Percentiles rank a stretch among this genome's conserved stretches.
Evolutionary conservation across 2,888 invertebrate species (phyloP).

Genomic region (Erebia epiphron): DNA sequence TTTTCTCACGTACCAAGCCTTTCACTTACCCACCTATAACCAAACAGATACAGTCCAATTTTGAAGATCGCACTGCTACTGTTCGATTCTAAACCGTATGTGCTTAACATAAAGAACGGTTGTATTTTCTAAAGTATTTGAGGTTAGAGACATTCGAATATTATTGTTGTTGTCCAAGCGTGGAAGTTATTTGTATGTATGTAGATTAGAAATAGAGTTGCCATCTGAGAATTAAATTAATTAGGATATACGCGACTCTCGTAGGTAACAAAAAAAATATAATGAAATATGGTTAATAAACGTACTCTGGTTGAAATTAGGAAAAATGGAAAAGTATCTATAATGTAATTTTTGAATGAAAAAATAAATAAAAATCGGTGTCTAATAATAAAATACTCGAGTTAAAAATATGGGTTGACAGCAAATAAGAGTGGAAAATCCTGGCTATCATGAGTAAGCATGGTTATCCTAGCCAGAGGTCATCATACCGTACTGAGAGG

Average conservation of each 20-base stretch:
- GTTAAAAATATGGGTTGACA: no score
- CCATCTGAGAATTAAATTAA: not conserved
- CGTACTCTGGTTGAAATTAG: no score
- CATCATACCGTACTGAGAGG: constrained; percentile 71
- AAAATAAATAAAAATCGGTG: no score
- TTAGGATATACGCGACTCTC: not conserved
- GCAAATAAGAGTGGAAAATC: no score
- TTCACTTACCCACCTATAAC: constrained; percentile 78
- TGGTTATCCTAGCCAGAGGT: constrained; percentile 51
- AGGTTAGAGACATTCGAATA: constrained; percentile 54
- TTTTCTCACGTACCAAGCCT: constrained; percentile 79
- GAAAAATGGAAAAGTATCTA: no score
- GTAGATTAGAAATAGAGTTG: constrained; percentile 60
- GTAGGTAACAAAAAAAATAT: no score
- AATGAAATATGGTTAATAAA: no score
- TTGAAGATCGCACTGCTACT: constrained; percentile 31
- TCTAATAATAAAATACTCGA: no score
- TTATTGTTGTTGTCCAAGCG: constrained; percentile 77
- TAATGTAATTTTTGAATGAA: no score
- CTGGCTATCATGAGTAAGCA: not conserved
- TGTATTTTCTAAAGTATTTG: constrained; percentile 21
- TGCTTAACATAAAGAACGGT: constrained; percentile 25
- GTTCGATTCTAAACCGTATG: constrained; percentile 53
- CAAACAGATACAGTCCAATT: constrained; percentile 55
- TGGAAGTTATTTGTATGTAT: constrained; percentile 78